Conservation (phyloP, 1,140 invertebrate species). For the Caerostris extrusa region DNA sequence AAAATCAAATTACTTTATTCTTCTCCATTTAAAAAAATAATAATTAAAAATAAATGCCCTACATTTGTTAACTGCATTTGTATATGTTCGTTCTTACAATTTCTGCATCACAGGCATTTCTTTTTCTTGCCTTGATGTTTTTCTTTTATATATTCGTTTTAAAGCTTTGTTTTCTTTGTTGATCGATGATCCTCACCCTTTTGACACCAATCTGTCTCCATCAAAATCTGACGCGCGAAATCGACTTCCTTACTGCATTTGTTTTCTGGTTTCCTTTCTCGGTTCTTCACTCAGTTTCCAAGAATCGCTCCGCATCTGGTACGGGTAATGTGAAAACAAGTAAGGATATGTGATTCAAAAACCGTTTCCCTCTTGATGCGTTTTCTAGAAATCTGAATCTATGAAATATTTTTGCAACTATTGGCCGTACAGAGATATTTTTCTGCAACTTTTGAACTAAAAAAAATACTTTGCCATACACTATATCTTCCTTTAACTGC, state of each 20-base stretch:
- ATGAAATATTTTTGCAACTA: too few species aligned
- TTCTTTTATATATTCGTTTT: neutral
- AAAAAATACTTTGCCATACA: too few species aligned
- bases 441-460: too few species aligned
- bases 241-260: neutral
- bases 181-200: slow-evolving; percentile 50
- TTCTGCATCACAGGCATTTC: neutral
- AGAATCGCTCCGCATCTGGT: neutral
- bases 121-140: neutral
- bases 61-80: neutral
- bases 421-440: too few species aligned
- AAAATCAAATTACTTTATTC: too few species aligned
- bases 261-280: neutral
- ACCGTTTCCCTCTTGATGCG: neutral
- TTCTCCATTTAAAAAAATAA: too few species aligned
- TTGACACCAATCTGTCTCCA: slow-evolving; percentile 49
- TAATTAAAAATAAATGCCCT: too few species aligned
- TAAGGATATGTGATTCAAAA: neutral
- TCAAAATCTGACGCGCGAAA: slow-evolving; percentile 13
- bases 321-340: neutral
- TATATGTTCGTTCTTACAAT: neutral
- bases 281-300: neutral
- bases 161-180: slow-evolving; percentile 13
- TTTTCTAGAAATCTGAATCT: neutral
- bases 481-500: too few species aligned